Conservation (phyloP, 2,797 vertebrate species). For the Periophthalmus magnuspinnatus region DNA sequence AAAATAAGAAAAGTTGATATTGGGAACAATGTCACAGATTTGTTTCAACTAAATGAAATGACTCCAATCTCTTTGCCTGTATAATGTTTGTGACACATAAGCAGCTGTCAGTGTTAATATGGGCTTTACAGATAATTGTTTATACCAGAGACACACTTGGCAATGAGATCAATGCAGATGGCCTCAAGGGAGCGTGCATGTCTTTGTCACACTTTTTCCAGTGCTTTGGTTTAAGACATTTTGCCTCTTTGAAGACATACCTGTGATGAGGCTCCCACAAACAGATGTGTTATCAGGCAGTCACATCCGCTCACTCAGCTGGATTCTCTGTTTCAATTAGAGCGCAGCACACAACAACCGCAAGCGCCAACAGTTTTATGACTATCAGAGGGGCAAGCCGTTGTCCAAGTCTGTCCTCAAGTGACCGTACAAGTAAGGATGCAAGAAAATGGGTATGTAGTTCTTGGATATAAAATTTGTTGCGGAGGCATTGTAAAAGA, state of each 20-base stretch:
- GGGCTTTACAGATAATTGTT: constrained; percentile 33
- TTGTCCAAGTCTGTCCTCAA: constrained; percentile 2
- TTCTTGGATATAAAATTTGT: background rate
- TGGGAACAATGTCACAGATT: background rate
- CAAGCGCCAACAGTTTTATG: background rate
- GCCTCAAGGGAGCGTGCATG: constrained; percentile 15
- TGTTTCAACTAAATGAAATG: background rate
- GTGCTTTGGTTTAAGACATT: constrained; percentile 27
- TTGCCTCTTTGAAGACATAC: constrained; percentile 28
- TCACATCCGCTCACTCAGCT: constrained; percentile 21
- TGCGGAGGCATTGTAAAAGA: background rate
- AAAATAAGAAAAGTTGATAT: constrained; percentile 14
- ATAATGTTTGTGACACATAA: background rate
- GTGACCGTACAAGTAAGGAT: background rate
- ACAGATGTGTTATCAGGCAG: constrained; percentile 31
- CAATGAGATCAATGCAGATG: constrained; percentile 30
- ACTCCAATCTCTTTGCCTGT: background rate
- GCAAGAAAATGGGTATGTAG: background rate
- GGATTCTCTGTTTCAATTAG: constrained; percentile 30
- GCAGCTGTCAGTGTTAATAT: constrained; percentile 24
- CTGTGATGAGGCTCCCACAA: constrained; percentile 10
- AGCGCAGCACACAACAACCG: background rate
- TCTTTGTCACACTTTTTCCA: constrained; percentile 19
- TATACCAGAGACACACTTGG: constrained; percentile 23
- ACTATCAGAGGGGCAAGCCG: background rate